Conservation (phyloP, 1,140 invertebrate genomes). For the Drosophila ohnishii region DNA sequence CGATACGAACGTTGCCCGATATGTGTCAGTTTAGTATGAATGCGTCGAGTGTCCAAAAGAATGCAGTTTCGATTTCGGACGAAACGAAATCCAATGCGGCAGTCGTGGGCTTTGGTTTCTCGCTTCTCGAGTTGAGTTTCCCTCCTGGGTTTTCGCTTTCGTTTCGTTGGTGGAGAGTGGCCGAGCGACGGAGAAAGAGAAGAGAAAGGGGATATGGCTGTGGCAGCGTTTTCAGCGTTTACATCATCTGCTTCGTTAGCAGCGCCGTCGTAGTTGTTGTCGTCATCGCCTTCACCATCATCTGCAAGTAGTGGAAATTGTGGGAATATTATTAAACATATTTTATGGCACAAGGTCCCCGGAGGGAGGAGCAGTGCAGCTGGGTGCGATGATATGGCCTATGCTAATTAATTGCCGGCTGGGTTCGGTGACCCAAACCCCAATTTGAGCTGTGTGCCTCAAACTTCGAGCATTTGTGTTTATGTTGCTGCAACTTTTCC, state of each 20-base stretch:
- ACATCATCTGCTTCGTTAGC: constrained; percentile 69
- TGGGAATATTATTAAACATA: constrained; percentile 50
- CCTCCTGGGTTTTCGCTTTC: constrained; percentile 47
- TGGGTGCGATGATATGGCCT: constrained; percentile 25
- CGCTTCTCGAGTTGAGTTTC: constrained; percentile 34
- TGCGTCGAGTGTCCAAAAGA: constrained; percentile 35
- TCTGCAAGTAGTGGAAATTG: constrained; percentile 54
- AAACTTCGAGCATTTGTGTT: constrained; percentile 14
- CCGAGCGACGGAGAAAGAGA: constrained; percentile 9
- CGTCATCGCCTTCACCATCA: constrained; percentile 30
- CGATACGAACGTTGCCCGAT: constrained; percentile 28
- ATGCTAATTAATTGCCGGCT: constrained; percentile 65
- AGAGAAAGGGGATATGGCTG: constrained; percentile 31
- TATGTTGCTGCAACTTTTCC: constrained; percentile 42
- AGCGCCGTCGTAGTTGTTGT: constrained; percentile 14
- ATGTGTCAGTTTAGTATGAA: constrained; percentile 25
- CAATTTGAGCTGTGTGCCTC: constrained; percentile 34
- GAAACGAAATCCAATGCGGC: constrained; percentile 36
- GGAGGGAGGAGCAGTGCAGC: background rate
- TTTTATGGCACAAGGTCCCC: constrained; percentile 39
- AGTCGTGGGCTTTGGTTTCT: constrained; percentile 27
- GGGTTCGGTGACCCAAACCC: constrained; percentile 64
- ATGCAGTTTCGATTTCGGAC: constrained; percentile 49
- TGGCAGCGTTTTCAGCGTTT: constrained; percentile 40
- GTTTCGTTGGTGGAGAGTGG: constrained; percentile 19